Conservation (phyloP, 1,140 invertebrate species). For the Diabrotica virgifera region DNA sequence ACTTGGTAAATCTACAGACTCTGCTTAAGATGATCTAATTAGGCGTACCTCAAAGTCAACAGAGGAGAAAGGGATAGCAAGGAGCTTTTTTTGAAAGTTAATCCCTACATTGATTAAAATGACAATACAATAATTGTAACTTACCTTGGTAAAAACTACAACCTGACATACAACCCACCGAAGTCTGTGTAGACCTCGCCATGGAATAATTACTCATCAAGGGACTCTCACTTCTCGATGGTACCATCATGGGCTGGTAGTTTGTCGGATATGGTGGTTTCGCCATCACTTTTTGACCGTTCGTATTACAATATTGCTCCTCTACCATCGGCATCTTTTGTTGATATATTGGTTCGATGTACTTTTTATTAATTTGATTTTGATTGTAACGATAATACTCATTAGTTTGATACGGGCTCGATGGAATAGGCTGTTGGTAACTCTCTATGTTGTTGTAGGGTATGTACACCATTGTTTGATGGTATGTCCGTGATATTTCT, state of each 20-base stretch:
- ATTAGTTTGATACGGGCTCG: conserved; percentile 44
- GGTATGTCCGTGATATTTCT: conserved; percentile 54
- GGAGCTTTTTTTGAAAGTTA: too few relatives aligned
- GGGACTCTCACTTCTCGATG: conserved; percentile 45
- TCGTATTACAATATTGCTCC: conserved; percentile 33
- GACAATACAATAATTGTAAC: neutral
- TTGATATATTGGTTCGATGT: conserved; percentile 41
- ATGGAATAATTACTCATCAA: conserved; percentile 44
- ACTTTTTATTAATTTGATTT: conserved; percentile 45
- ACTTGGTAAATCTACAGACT: too few relatives aligned
- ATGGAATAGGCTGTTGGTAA: conserved; percentile 30
- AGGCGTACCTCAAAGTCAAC: too few relatives aligned
- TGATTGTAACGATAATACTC: conserved; percentile 42
- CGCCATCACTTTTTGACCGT: conserved; percentile 38
- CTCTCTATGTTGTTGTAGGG: conserved; percentile 61
- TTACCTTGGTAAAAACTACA: conserved; percentile 40
- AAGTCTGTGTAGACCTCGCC: conserved; percentile 49
- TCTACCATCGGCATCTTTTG: conserved; percentile 46
- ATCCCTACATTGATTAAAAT: neutral
- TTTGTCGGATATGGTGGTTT: conserved; percentile 39
- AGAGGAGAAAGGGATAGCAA: too few relatives aligned
- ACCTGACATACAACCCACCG: conserved; percentile 29
- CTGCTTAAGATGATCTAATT: too few relatives aligned
- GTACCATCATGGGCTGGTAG: conserved; percentile 42
- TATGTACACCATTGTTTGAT: conserved; percentile 72